These are phyloP conservation scores for Andrena hattorfiana DNA, from an alignment of 2,888 invertebrate species.

Conservation along the genomic window DNA sequence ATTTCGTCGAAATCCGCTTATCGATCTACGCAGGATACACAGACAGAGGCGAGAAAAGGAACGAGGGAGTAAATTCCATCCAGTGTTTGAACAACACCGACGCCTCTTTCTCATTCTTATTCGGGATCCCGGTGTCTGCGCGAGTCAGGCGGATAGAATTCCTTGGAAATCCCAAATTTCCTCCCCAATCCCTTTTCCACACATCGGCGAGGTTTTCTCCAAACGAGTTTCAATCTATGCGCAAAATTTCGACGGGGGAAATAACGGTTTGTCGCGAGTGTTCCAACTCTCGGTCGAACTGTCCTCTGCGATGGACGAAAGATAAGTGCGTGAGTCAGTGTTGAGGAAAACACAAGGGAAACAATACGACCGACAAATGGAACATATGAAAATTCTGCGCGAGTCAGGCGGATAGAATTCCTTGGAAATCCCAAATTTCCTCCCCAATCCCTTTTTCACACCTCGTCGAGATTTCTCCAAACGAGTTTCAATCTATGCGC, in stretches of 20 bases:
- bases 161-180: background rate
- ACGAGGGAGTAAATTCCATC: conserved; percentile 12
- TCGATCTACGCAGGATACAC: conserved; percentile 16
- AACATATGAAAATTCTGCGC: no score
- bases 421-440: background rate
- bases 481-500: background rate
- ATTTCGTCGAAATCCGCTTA: conserved; percentile 15
- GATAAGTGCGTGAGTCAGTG: background rate
- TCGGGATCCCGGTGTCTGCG: background rate
- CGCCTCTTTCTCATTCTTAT: background rate
- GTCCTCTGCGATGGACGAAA: background rate
- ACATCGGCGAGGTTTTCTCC: background rate
- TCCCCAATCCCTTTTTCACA: background rate
- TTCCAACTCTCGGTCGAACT: background rate
- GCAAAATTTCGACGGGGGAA: background rate
- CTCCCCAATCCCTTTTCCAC: background rate
- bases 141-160: no score
- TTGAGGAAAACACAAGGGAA: background rate
- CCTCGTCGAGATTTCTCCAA: background rate
- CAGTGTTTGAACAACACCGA: conserved; percentile 18
- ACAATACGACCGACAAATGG: background rate
- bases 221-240: background rate
- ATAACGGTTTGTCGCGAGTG: background rate
- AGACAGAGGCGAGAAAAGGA: background rate
- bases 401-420: no score